Conservation (phyloP, 2,888 invertebrate genomes). For the Blastobasis adustella region DNA sequence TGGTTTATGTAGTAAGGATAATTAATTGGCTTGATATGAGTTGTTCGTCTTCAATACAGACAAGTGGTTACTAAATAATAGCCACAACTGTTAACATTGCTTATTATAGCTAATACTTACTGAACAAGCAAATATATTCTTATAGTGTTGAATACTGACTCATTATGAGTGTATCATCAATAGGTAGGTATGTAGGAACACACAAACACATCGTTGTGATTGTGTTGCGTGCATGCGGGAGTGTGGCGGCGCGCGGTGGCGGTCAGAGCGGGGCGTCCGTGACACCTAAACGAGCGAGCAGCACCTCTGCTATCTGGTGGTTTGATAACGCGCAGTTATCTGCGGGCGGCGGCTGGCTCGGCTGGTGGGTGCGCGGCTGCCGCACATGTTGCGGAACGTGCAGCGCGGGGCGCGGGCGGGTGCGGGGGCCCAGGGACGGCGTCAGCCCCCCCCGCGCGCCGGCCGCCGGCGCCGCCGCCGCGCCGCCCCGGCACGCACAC, state of each 20-base stretch:
- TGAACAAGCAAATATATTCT: no score
- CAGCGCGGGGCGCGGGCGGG: constrained; percentile 26
- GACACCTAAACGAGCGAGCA: constrained; percentile 67
- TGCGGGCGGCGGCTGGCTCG: constrained; percentile 45
- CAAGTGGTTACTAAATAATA: no score
- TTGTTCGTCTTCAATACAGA: no score
- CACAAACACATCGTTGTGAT: constrained; percentile 48
- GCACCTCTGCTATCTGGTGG: constrained; percentile 72
- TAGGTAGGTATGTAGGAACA: constrained; percentile 19
- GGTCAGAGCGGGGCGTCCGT: constrained; percentile 50
- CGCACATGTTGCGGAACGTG: constrained; percentile 72
- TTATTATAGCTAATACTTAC: no score
- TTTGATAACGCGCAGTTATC: constrained; percentile 65
- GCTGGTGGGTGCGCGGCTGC: constrained; percentile 34
- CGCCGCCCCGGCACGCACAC: constrained; percentile 55
- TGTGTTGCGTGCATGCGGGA: constrained; percentile 41
- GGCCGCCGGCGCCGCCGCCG: constrained; percentile 45
- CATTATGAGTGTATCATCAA: constrained; percentile 42
- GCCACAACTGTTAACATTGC: no score
- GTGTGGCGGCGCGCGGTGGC: constrained; percentile 20
- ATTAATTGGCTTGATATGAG: no score
- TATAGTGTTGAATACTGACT: constrained; percentile 27
- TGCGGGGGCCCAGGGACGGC: constrained; percentile 49
- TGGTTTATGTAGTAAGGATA: no score
- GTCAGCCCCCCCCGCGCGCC: constrained; percentile 31